Evolutionary conservation across 2,113 vertebrate genomes (phyloP).

Genomic region (Vireo altiloquus): DNA sequence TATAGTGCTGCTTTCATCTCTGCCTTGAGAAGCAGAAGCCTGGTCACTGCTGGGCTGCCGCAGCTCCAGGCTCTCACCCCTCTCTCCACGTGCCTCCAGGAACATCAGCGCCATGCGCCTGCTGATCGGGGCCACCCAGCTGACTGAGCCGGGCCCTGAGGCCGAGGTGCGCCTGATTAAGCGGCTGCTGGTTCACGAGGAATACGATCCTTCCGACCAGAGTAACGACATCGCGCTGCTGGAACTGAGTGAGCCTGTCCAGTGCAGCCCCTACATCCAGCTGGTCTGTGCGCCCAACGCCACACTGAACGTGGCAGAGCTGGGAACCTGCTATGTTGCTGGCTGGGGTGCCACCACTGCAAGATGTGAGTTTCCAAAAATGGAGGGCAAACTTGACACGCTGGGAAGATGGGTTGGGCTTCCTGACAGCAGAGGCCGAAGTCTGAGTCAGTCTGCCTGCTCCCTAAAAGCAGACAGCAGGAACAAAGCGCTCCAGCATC

Average conservation of each 20-base stretch:
- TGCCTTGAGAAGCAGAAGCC: background rate
- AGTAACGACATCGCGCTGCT: background rate
- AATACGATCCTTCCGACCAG: background rate
- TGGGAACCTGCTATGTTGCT: slow-evolving; percentile 4
- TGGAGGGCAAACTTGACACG: accelerated
- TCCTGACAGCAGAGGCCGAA: background rate
- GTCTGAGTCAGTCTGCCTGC: background rate
- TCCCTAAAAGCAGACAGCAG: background rate
- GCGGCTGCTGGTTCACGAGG: background rate
- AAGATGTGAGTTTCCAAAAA: background rate
- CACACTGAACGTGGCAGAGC: background rate
- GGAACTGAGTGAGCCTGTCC: background rate
- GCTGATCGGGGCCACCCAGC: background rate
- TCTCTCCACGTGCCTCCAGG: background rate
- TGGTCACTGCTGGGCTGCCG: background rate
- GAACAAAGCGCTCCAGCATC: accelerated
- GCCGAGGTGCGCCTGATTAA: background rate
- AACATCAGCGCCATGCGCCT: background rate
- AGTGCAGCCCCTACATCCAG: slow-evolving; percentile 12
- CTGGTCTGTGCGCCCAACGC: background rate
- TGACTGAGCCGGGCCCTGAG: background rate
- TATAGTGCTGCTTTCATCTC: background rate
- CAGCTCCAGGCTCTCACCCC: background rate
- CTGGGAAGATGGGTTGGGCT: background rate
- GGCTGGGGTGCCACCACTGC: slow-evolving; percentile 6